phyloP scores from a whole-genome alignment of 2,113 vertebrate genomes.

The Delphinapterus leucas region DNA sequence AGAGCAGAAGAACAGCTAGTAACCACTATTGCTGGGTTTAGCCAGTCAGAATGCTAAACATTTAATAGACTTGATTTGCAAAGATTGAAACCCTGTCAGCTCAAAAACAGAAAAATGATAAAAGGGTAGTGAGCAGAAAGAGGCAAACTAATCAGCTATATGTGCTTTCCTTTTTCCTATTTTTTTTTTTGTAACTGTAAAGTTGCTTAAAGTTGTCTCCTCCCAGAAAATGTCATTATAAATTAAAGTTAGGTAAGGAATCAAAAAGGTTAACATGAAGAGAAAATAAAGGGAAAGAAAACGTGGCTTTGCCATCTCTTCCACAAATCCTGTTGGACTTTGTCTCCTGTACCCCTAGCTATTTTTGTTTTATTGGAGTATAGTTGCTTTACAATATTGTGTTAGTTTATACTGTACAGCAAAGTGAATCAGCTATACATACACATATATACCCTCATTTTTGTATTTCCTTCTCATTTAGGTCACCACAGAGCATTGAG shows the following conservation, averaged over 20 bases:
- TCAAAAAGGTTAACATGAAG: not conserved
- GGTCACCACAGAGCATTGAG: too few relatives aligned
- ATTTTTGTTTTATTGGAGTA: too few relatives aligned
- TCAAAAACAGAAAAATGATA: not conserved
- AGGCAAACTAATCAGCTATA: not conserved
- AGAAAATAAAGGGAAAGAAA: not conserved
- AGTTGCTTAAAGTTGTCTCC: not conserved
- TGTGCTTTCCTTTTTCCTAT: not conserved
- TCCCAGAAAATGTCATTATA: not conserved
- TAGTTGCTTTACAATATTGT: too few relatives aligned
- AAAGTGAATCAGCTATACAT: too few relatives aligned
- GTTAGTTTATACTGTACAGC: too few relatives aligned
- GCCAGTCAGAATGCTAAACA: not conserved
- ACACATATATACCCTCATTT: too few relatives aligned
- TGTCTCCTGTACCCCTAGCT: not conserved
- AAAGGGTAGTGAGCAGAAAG: not conserved
- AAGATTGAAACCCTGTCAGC: not conserved
- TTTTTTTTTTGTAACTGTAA: not conserved
- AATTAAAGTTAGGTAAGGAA: not conserved
- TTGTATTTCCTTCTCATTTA: too few relatives aligned
- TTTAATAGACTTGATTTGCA: not conserved
- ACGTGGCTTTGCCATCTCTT: not conserved
- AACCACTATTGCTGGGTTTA: not conserved
- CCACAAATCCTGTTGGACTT: not conserved
- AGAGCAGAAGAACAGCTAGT: not conserved